Evolutionary conservation across 2,797 vertebrate species (phyloP).

Genomic region (Prionace glauca): DNA sequence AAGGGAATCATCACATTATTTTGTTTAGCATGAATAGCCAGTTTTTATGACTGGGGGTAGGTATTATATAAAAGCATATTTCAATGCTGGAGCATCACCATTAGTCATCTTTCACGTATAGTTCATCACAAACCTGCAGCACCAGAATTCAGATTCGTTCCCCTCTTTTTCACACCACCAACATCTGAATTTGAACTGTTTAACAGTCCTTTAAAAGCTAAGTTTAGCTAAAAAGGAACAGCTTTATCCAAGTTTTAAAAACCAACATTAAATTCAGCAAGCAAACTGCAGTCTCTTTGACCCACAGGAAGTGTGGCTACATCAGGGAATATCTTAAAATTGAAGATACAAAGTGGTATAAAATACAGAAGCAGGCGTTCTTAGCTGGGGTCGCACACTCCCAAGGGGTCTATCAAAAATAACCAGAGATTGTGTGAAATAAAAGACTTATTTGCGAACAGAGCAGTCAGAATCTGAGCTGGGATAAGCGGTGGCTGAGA

Average conservation of each 20-base stretch:
- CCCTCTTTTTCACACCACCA: not conserved
- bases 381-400: not conserved
- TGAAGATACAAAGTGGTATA: not conserved
- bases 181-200: not conserved
- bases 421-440: not conserved
- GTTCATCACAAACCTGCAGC: not conserved
- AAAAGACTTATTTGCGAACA: not conserved
- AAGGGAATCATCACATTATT: not conserved
- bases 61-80: not conserved
- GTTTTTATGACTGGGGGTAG: not conserved
- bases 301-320: not conserved
- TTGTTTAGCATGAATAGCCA: not conserved
- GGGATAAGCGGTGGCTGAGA: not conserved
- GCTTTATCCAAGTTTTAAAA: not conserved
- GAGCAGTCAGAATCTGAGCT: no score
- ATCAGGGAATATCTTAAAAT: not conserved
- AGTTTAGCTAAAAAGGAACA: not conserved
- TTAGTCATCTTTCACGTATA: not conserved
- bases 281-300: not conserved
- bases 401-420: not conserved
- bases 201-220: not conserved
- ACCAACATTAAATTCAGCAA: not conserved
- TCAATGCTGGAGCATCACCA: not conserved
- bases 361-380: not conserved
- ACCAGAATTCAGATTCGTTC: not conserved